These are phyloP conservation scores for Platyura marginata DNA, from an alignment of 1,140 invertebrate species.

Conservation along the genomic window DNA sequence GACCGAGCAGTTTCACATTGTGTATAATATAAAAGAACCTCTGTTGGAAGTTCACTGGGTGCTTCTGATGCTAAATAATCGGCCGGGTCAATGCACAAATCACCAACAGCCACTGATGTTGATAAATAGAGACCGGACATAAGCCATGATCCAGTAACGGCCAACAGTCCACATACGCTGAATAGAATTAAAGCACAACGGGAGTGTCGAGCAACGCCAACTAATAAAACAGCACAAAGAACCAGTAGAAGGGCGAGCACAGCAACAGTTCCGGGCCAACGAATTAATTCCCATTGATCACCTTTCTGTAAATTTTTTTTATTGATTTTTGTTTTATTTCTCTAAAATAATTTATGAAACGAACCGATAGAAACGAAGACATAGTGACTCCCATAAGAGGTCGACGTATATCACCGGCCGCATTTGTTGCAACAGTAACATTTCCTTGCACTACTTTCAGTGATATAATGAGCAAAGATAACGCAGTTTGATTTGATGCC, in stretches of 20 bases:
- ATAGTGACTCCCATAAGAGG: conserved; percentile 48
- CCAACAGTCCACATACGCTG: conserved; percentile 69
- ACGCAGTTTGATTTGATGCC: conserved; percentile 51
- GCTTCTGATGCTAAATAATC: conserved; percentile 62
- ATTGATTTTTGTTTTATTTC: background rate
- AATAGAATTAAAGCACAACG: conserved; percentile 30
- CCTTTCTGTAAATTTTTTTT: conserved; percentile 16
- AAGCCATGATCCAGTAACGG: conserved; percentile 79
- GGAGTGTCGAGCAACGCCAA: conserved; percentile 65
- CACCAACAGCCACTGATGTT: conserved; percentile 56
- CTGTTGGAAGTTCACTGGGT: conserved; percentile 42
- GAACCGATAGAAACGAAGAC: conserved; percentile 37
- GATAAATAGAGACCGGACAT: conserved; percentile 68
- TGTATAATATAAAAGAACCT: conserved; percentile 61
- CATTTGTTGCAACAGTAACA: conserved; percentile 44
- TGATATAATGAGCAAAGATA: conserved; percentile 40
- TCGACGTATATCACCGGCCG: conserved; percentile 50
- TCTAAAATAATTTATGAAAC: no score
- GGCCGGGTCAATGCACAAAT: conserved; percentile 56
- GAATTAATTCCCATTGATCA: conserved; percentile 38
- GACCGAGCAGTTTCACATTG: conserved; percentile 57
- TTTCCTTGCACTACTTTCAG: conserved; percentile 48
- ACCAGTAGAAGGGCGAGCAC: conserved; percentile 56
- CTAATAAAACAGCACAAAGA: conserved; percentile 59
- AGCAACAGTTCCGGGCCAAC: conserved; percentile 65